A percentile compares a stretch with the other conserved stretches of the same genome.
Conservation (phyloP, 2,113 vertebrate genomes). For the Callipepla squamata region DNA sequence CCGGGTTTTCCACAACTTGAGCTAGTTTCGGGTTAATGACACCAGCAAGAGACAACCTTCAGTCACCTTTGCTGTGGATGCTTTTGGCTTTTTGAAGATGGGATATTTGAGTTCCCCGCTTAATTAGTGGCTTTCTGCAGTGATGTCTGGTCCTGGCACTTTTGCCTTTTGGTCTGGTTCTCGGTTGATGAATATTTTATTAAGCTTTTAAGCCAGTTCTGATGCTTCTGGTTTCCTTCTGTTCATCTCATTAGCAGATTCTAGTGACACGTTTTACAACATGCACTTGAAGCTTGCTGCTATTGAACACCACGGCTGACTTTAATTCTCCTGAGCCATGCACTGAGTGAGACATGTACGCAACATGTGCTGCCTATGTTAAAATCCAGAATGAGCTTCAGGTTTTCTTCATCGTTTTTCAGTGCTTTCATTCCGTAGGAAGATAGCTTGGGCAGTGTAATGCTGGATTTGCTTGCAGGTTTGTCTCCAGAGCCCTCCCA, state of each 20-base stretch:
- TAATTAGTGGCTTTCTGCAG: not conserved
- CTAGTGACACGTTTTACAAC: not conserved
- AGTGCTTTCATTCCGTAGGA: not conserved
- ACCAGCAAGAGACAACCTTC: not conserved
- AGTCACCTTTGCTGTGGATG: not conserved
- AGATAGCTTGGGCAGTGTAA: not conserved
- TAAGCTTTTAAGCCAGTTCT: not conserved
- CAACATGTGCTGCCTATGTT: too few species aligned
- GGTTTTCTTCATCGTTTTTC: not conserved
- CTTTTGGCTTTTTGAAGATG: not conserved
- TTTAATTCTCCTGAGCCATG: not conserved
- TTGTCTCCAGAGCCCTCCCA: not conserved
- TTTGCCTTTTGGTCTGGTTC: not conserved
- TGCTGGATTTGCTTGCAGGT: too few species aligned
- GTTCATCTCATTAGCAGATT: not conserved
- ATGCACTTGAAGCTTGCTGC: not conserved
- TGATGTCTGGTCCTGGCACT: not conserved
- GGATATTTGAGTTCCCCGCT: not conserved
- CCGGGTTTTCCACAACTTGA: not conserved
- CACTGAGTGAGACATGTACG: rapidly evolving
- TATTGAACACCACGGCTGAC: not conserved
- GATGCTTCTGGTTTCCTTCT: not conserved
- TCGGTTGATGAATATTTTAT: not conserved
- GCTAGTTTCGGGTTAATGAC: not conserved
- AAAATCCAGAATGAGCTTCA: not conserved